These are phyloP conservation scores for Drosophila pseudoobscura DNA, from an alignment of 1,140 invertebrate species.

Conservation along the genomic window DNA sequence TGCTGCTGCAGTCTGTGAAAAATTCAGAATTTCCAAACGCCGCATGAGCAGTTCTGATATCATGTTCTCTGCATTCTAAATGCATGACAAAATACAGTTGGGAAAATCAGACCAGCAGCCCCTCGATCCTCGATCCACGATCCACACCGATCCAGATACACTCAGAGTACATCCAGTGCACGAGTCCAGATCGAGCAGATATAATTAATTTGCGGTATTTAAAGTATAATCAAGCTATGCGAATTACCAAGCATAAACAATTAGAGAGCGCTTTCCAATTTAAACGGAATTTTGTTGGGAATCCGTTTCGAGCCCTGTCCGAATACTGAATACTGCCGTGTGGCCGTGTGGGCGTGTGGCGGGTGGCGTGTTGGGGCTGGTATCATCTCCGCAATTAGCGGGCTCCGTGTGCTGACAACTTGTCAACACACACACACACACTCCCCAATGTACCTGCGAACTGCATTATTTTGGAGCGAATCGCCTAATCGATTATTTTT, in stretches of 20 bases:
- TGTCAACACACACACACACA: constrained; percentile 19
- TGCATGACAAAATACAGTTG: constrained; percentile 79
- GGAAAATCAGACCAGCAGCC: constrained; percentile 3
- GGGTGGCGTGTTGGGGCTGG: neutral
- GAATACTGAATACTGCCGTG: neutral
- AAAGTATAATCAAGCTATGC: constrained; percentile 25
- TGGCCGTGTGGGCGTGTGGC: neutral
- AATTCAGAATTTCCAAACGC: neutral
- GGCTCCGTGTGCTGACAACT: constrained; percentile 26
- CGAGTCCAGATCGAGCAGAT: constrained; percentile 32
- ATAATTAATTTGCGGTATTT: constrained; percentile 42
- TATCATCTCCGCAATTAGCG: constrained; percentile 4
- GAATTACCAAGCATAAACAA: constrained; percentile 66
- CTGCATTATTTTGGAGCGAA: constrained; percentile 6
- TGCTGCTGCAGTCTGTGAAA: neutral
- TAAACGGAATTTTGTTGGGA: constrained; percentile 75
- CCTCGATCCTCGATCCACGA: no score
- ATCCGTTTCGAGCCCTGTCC: constrained; percentile 37
- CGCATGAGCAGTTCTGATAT: constrained; percentile 1
- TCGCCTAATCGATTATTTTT: constrained; percentile 7
- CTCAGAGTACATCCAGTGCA: constrained; percentile 10
- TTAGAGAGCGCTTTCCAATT: constrained; percentile 63
- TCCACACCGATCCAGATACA: neutral
- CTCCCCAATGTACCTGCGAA: neutral
- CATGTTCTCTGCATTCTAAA: constrained; percentile 36